phyloP scores from a whole-genome alignment of 1,140 invertebrate species.

The Drosophila sturtevanti region DNA sequence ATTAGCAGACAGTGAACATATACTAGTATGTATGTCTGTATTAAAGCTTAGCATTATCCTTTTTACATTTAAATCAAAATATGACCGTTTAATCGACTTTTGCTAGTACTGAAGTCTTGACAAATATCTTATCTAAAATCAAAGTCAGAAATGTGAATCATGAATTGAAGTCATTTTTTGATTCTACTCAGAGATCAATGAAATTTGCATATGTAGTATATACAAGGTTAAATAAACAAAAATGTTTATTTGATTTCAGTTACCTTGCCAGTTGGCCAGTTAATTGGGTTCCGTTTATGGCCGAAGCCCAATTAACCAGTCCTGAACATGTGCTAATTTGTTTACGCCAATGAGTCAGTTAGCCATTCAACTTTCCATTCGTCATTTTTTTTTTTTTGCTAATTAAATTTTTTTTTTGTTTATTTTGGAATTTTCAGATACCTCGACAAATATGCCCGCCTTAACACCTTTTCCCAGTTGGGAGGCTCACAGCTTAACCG shows the following conservation, averaged over 20 bases:
- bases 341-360: neutral
- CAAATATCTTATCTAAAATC: too few species aligned
- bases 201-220: neutral
- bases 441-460: slow-evolving; percentile 86
- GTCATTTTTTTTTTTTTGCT: neutral
- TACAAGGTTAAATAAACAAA: neutral
- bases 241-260: neutral
- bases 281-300: neutral
- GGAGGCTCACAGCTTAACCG: slow-evolving; percentile 85
- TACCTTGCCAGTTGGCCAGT: neutral
- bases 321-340: neutral
- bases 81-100: too few species aligned
- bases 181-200: too few species aligned
- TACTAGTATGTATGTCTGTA: too few species aligned
- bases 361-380: neutral
- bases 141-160: too few species aligned
- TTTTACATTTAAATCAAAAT: too few species aligned
- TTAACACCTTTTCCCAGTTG: slow-evolving; percentile 90
- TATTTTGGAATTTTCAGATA: slow-evolving; percentile 83
- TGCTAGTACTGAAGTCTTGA: too few species aligned
- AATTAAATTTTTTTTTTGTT: neutral
- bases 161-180: too few species aligned
- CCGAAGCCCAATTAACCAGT: neutral
- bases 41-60: too few species aligned
- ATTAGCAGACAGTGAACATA: too few species aligned